Evolutionary conservation across 2,797 vertebrate genomes (phyloP).

Genomic region (Linurgus olivaceus): DNA sequence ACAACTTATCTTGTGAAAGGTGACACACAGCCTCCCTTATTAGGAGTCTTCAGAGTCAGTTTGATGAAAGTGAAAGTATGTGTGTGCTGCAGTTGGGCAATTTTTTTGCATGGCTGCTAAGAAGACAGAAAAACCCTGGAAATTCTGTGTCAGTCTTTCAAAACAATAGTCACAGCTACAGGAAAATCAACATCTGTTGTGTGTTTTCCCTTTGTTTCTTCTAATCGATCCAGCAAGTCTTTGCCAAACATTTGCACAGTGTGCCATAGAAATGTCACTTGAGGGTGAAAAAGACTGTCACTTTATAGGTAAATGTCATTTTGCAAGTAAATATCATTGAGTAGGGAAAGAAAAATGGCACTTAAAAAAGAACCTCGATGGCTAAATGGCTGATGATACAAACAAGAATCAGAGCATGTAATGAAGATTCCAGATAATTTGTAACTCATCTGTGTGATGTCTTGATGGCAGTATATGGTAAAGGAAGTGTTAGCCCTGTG

Average conservation of each 20-base stretch:
- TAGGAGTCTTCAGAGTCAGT: not conserved
- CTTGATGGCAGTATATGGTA: not conserved
- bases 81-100: not conserved
- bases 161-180: slow-evolving; percentile 65
- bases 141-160: slow-evolving; percentile 64
- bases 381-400: not conserved
- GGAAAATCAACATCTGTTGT: slow-evolving; percentile 70
- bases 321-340: slow-evolving; percentile 69
- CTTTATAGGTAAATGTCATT: slow-evolving; percentile 75
- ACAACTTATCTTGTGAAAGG: not conserved
- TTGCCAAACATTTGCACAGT: slow-evolving; percentile 70
- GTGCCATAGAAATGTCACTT: slow-evolving; percentile 74
- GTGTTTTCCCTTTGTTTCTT: slow-evolving; percentile 42
- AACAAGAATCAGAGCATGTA: not conserved
- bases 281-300: slow-evolving; percentile 63
- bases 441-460: not conserved
- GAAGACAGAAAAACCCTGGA: slow-evolving; percentile 56
- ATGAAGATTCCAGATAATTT: slow-evolving; percentile 15
- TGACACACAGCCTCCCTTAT: not conserved
- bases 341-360: slow-evolving; percentile 4
- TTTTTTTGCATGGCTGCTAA: slow-evolving; percentile 41
- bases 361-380: not conserved
- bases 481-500: not conserved
- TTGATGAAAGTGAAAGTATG: slow-evolving; percentile 10
- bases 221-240: slow-evolving; percentile 69